Evolutionary conservation across 1,140 invertebrate genomes (phyloP), one percentile per base, ranked within the genome.

Genomic region (Diabrotica undecimpunctata): DNA sequence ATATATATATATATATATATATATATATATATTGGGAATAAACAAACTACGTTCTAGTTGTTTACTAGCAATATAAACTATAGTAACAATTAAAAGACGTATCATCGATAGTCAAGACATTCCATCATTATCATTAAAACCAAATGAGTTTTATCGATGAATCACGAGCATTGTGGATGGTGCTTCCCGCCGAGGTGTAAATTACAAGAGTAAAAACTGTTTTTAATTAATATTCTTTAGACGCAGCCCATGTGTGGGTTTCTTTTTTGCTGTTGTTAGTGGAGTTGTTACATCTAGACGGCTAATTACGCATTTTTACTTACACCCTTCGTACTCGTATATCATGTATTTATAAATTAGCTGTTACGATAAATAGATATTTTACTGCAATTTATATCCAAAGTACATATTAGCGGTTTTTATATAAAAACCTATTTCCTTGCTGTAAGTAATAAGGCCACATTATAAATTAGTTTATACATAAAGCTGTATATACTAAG

Each of bases 221-320:
- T 46, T 46, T 46, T 46, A 46, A 46, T 46, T 46, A 46, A 46
- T 46, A 46, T 46, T n/a, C 41, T 46, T 46, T 46, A 46, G 41
- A 46, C 3, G n/a, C 8, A 46, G 6, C 4, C n/a, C 41, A 6
- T 46, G 41, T 46, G 41, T 46, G 41, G 41, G 41, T 46, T 46
- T 46, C 41, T 46, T 46, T 46, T 46, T 46, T 46, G 41, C n/a
- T 46, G 41, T n/a, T 46, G 3, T 46, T 46, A 1, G 25, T 25
- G 41, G 8, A 10, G 41, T 46, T 46, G 41, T 6, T 46, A 46
- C 41, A 46, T 46, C 41, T 10, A 46, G 8, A n/a, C 41, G 41
- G n/a, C 41, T 46, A 46, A 46, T 46, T 46, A 46, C 41, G 41
- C n/a, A 46, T 46, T 46, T 46, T 46, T 10, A 46, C n/a, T 46